Conservation (phyloP, 1,140 invertebrate species). For the Tyrophagus putrescentiae region DNA sequence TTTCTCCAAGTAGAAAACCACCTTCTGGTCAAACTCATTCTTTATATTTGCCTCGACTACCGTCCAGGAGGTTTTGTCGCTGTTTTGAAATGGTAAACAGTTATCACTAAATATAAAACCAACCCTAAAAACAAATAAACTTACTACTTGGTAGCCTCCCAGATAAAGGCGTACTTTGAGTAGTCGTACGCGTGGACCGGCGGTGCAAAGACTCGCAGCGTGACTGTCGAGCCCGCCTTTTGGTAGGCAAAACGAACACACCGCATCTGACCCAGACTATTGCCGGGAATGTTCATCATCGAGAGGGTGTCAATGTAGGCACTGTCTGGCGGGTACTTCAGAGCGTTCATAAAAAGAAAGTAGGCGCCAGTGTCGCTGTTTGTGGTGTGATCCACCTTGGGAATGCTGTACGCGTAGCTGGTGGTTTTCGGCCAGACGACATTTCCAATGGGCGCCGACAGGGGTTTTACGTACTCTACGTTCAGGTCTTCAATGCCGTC, state of each 20-base stretch:
- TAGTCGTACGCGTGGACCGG: background rate
- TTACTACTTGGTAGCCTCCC: conserved; percentile 6
- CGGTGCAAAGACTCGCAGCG: background rate
- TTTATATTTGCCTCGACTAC: background rate
- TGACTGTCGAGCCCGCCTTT: background rate
- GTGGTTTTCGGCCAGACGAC: background rate
- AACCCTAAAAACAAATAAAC: background rate
- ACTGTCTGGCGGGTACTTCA: background rate
- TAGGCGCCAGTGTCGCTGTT: background rate
- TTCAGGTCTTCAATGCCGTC: background rate
- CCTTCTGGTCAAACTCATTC: background rate
- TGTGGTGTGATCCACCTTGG: background rate
- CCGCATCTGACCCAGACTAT: background rate
- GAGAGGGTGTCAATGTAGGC: background rate
- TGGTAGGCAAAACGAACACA: conserved; percentile 8
- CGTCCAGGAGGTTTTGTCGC: conserved; percentile 1
- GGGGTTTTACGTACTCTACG: background rate
- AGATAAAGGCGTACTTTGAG: background rate
- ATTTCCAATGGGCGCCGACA: background rate
- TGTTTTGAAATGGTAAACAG: background rate
- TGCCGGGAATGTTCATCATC: background rate
- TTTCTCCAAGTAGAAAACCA: conserved; percentile 2
- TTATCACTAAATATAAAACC: background rate
- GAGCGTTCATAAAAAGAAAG: background rate
- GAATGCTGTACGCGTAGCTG: background rate